Evolutionary conservation across 2,888 invertebrate species (phyloP), one percentile per base, ranked within the genome.

Genomic region (Cistogaster globosa): DNA sequence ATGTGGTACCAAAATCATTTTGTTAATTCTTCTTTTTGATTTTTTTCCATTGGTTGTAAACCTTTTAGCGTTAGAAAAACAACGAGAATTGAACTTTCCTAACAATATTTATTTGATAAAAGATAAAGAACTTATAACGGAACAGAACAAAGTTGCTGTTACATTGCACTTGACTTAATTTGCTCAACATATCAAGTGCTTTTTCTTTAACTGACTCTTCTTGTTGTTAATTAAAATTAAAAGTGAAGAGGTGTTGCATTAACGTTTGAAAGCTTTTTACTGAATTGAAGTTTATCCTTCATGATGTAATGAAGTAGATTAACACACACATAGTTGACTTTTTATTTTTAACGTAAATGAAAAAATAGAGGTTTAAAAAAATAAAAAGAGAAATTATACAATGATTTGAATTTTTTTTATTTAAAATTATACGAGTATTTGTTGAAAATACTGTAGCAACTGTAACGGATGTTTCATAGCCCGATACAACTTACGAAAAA

Each of bases 91-190:
- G 32, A 65, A 82, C 32, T 69, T 42, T 42, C 42, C 8, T 42
- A 11, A 42, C 42, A 42, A n/a, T n/a, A 58, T 75, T 75, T 48
- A 51, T 68, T 75, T 75, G 55, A 68, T 36, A 53, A 26, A 4
- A 55, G 11, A 60, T 0, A 9, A 42, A 42, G 55, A 18, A 18
- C 5, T 11, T 11, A n/a, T 38, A n/a, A 55, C 6, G 8, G 32
- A 26, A 48, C 9, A 22, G 12, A 68, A 38, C 26, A 58, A 42
- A 38, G 38, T 32, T 65, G 12, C 57, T 38, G 57, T 63, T 57
- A 82, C 76, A 58, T 71, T 71, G 57, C 65, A 63, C 71, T 76
- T 82, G 82, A 76, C 71, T 76, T 76, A 32, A 82, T 53, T 60
- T 82, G 58, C 51, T 76, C 42, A n/a, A n/a, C n/a, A n/a, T n/a